A percentile compares a stretch with the other conserved stretches of the same genome.
phyloP scores from a whole-genome alignment of 2,113 vertebrate genomes.

The Lepidothrix coronata region DNA sequence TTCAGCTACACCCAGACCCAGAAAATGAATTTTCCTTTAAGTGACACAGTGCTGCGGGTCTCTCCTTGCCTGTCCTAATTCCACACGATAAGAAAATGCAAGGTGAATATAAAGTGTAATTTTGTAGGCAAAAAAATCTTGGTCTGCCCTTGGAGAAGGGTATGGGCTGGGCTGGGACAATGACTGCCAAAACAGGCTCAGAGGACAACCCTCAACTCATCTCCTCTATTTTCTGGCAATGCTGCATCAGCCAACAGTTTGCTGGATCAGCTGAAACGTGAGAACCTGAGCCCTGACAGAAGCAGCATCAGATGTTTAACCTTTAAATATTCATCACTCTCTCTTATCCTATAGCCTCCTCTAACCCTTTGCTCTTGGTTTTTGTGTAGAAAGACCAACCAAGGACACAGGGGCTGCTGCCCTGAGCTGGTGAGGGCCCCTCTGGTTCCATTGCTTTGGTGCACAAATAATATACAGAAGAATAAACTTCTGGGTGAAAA shows the following conservation, averaged over 20 bases:
- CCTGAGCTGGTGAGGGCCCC: fast-evolving
- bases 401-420: background rate
- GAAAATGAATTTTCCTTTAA: background rate
- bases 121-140: background rate
- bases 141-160: background rate
- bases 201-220: background rate
- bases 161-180: background rate
- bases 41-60: background rate
- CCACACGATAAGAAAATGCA: background rate
- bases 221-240: background rate
- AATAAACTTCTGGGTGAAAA: background rate
- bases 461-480: background rate
- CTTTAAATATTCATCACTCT: slow-evolving; percentile 55
- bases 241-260: slow-evolving; percentile 36
- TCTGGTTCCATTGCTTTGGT: background rate
- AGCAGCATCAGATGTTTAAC: slow-evolving; percentile 41
- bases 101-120: background rate
- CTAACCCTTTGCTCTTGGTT: slow-evolving; percentile 6
- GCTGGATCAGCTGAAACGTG: slow-evolving; percentile 56
- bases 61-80: background rate
- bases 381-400: background rate
- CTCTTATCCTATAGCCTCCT: background rate
- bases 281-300: background rate
- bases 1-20: background rate
- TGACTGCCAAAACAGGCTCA: background rate